A percentile compares a stretch with the other conserved stretches of the same genome.
These are phyloP conservation scores for Cryptophagus acutangulus DNA, from an alignment of 2,888 invertebrate genomes.

Conservation along the genomic window DNA sequence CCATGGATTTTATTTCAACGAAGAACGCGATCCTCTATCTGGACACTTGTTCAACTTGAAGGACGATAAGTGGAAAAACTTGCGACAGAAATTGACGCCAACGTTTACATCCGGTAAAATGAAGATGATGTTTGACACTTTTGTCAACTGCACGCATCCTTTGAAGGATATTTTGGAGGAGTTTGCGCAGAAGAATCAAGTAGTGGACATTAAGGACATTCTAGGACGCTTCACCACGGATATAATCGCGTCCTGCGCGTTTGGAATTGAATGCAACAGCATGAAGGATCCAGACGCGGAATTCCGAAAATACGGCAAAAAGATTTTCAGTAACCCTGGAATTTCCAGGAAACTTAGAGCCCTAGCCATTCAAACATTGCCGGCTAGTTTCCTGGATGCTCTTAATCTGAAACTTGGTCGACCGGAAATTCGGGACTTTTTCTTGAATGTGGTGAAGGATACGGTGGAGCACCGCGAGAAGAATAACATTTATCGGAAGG, in stretches of 20 bases:
- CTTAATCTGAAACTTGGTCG: neutral
- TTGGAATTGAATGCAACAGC: neutral
- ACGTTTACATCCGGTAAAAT: no score
- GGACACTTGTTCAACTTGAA: neutral
- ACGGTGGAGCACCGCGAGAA: neutral
- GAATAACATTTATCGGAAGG: neutral
- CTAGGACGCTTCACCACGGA: neutral
- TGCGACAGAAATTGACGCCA: neutral
- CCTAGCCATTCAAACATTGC: no score
- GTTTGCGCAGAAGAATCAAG: neutral
- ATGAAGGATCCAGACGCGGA: neutral
- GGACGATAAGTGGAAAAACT: conserved; percentile 1
- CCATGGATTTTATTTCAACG: neutral
- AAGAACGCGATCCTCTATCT: neutral
- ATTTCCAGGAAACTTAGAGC: no score
- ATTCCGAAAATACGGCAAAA: neutral
- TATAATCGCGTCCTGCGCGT: neutral
- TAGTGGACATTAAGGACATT: neutral
- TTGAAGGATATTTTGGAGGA: no score
- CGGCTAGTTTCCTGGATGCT: no score
- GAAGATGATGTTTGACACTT: neutral
- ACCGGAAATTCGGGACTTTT: neutral
- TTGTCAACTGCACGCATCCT: no score
- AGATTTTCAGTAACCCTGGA: no score
- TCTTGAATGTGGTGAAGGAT: no score